Base-by-base conservation (phyloP, 2,797 vertebrate species). In the Dicrostonyx torquatus region DNA sequence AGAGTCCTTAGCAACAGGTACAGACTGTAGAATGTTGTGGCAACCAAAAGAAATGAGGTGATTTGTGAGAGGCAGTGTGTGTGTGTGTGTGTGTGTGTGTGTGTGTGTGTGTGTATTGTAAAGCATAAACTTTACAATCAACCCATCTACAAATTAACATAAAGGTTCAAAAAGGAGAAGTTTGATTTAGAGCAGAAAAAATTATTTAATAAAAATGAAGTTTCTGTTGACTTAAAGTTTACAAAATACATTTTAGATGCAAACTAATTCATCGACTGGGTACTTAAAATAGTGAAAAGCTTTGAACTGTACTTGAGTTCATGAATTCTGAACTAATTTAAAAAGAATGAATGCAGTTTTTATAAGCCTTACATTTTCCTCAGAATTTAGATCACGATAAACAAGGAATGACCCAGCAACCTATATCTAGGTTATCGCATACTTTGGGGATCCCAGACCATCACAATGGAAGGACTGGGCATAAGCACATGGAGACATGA, bases 1-100 rank as follows among this genome's bases (percentile, higher is more conserved):
- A 93, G 70, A 91, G 91, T 89, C 89, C 95, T 93, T 92, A 97
- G 93, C 91, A 95, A 97, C 89, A 93, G 62, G 89, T 92, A 88
- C 76, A 90, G 77, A 60, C 15, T 50, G 43, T 87, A 68, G 50
- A 95, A 94, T 93, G 91, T 58, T 95, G 89, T 96, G 89, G 77
- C 84, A 96, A 96, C 93, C 37, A 24, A 72, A 89, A 58, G 90
- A 93, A 87, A 96, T 34, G 43, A 93, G 83, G 94, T 40, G 45
- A 87, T 83, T 37, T 94, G 92, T 93, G 31, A 93, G 76, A 83
- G 22, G 80, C 64, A 55, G 58, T 55, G 70, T n/a, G 10, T 60
- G 91, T 68, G 84, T 77, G 92, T 94, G 66, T 40, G 34, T 95
- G 37, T 79, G 10, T 58, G 91, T 68, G 58, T 55, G 70, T 31